Percentiles rank a stretch among this genome's conserved stretches.
Conservation (phyloP, 35 echinoderm and acorn worm species). For the Hemicentrotus pulcherrimus region DNA sequence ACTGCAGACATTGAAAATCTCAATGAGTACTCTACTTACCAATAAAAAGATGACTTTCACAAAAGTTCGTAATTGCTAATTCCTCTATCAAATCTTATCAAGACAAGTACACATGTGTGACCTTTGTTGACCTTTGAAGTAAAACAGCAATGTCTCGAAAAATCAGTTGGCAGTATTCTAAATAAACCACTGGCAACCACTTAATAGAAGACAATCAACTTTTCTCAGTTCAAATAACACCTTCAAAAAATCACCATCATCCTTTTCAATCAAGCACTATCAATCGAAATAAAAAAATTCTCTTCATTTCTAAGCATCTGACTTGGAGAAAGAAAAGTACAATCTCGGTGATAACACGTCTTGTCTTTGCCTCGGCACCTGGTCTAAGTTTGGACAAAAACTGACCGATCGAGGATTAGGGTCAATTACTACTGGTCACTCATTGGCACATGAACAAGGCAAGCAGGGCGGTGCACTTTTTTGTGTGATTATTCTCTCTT, state of each 20-base stretch:
- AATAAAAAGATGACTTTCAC: background rate
- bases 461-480: conserved; percentile 48
- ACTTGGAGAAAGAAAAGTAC: background rate
- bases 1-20: background rate
- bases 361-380: conserved; percentile 30
- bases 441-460: background rate
- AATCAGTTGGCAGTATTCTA: background rate
- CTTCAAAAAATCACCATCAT: background rate
- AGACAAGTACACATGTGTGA: background rate
- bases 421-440: conserved; percentile 38
- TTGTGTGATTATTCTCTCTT: background rate
- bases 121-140: background rate
- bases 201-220: background rate
- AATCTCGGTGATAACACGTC: background rate
- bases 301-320: background rate
- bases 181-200: background rate
- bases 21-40: background rate
- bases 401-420: conserved; percentile 26
- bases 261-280: conserved; percentile 2
- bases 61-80: background rate
- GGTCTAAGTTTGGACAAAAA: conserved; percentile 29
- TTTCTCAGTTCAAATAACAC: conserved; percentile 1
- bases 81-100: background rate
- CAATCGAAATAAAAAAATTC: background rate
- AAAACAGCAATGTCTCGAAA: background rate